A percentile compares a stretch with the other conserved stretches of the same genome.
Conservation (phyloP, 2,888 invertebrate genomes). For the Esperia sulphurella region DNA sequence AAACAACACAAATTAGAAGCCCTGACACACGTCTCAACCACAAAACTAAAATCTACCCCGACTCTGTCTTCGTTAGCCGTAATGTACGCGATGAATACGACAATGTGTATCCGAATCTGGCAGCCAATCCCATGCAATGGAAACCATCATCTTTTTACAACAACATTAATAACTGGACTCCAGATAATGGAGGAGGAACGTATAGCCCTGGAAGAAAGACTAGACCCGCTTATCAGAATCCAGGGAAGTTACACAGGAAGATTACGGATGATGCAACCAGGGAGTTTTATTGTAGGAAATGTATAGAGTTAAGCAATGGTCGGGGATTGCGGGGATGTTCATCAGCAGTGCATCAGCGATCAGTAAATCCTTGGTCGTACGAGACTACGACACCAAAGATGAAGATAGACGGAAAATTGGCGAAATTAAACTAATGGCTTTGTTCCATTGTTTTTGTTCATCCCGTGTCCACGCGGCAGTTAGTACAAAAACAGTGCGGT, state of each 20-base stretch:
- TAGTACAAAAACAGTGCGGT: constrained; percentile 35
- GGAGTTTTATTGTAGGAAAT: constrained; percentile 67
- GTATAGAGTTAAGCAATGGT: constrained; percentile 48
- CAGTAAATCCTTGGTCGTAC: constrained; percentile 38
- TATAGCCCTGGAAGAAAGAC: constrained; percentile 33
- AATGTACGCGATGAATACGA: constrained; percentile 57
- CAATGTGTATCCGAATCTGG: constrained; percentile 50
- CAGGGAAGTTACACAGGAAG: constrained; percentile 46
- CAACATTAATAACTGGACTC: constrained; percentile 59
- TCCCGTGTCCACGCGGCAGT: constrained; percentile 36
- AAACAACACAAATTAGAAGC: constrained; percentile 56
- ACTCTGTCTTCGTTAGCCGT: constrained; percentile 44
- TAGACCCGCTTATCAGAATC: constrained; percentile 35
- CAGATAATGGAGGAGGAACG: constrained; percentile 32
- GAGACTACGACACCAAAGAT: constrained; percentile 61
- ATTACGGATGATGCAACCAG: constrained; percentile 52
- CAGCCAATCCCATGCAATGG: constrained; percentile 50
- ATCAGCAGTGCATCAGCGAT: constrained; percentile 38
- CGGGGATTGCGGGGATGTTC: constrained; percentile 15
- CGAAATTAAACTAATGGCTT: constrained; percentile 67
- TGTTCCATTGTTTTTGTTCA: constrained; percentile 55
- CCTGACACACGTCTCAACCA: constrained; percentile 53
- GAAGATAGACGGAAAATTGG: constrained; percentile 70
- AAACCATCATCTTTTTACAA: constrained; percentile 60
- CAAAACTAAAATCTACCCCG: constrained; percentile 38